Conservation (phyloP, 2,888 invertebrate species). For the Pheosia tremula region DNA sequence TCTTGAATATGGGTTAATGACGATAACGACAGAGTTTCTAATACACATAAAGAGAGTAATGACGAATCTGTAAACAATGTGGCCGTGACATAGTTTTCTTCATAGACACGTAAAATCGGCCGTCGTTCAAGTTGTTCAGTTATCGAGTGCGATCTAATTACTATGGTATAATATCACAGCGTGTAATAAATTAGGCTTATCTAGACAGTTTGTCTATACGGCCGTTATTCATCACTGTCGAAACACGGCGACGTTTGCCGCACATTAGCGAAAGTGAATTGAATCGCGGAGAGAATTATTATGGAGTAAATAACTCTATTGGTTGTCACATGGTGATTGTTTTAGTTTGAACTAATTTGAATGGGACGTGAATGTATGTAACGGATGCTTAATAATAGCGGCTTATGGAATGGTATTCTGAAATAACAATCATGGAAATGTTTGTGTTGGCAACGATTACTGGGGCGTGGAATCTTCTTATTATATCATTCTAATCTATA, state of each 20-base stretch:
- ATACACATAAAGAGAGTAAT: slow-evolving; percentile 28
- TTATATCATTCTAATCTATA: too few relatives aligned
- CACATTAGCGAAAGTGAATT: slow-evolving; percentile 66
- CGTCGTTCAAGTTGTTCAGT: slow-evolving; percentile 46
- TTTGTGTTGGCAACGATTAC: background rate
- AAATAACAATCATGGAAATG: too few relatives aligned
- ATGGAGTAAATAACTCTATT: slow-evolving; percentile 27
- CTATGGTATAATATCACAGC: slow-evolving; percentile 54
- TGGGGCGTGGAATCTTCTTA: too few relatives aligned
- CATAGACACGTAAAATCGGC: slow-evolving; percentile 41
- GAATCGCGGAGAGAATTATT: slow-evolving; percentile 48
- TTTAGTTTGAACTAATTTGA: slow-evolving; percentile 1
- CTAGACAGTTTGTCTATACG: slow-evolving; percentile 74
- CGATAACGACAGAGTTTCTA: slow-evolving; percentile 14
- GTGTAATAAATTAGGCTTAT: slow-evolving; percentile 78
- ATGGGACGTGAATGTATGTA: background rate
- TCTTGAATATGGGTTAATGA: slow-evolving; percentile 15
- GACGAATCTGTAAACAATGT: slow-evolving; percentile 19
- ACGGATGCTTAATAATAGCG: background rate
- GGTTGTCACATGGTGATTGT: slow-evolving; percentile 10
- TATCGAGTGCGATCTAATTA: slow-evolving; percentile 61
- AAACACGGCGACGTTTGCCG: slow-evolving; percentile 42
- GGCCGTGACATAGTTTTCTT: slow-evolving; percentile 54
- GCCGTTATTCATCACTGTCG: slow-evolving; percentile 76
- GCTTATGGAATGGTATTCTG: too few relatives aligned